Conservation (phyloP, 2,888 invertebrate genomes). For the Cartodere bifasciata region DNA sequence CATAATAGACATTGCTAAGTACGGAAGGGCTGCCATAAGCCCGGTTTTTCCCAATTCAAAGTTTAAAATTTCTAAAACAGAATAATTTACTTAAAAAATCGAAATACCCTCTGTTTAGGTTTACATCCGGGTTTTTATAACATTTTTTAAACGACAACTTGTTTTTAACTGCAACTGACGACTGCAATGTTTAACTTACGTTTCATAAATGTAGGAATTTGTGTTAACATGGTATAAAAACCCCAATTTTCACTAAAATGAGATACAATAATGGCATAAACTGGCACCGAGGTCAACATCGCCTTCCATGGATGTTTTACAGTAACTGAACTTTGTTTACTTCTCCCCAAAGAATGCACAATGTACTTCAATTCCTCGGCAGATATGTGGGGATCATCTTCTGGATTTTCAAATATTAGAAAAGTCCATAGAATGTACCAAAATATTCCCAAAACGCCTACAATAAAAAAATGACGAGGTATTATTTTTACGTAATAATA, state of each 20-base stretch:
- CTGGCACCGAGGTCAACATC: conserved; percentile 56
- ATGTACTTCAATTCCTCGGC: background rate
- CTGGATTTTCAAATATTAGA: background rate
- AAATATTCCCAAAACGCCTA: background rate
- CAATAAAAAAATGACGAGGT: background rate
- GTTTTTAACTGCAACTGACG: too few relatives aligned
- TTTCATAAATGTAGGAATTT: conserved; percentile 45
- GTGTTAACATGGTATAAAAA: conserved; percentile 67
- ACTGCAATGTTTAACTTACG: background rate
- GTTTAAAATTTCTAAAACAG: background rate
- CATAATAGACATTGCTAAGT: background rate
- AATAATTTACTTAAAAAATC: too few relatives aligned
- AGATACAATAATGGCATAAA: conserved; percentile 66
- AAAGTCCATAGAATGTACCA: background rate
- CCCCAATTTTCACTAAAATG: conserved; percentile 81
- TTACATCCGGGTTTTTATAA: too few relatives aligned
- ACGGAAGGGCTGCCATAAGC: background rate
- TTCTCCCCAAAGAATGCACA: background rate
- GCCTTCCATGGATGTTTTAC: conserved; percentile 32
- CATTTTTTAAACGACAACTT: too few relatives aligned
- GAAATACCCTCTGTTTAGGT: too few relatives aligned
- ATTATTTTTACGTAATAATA: too few relatives aligned
- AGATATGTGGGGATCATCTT: background rate
- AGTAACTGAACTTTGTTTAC: background rate
- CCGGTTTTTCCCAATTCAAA: background rate